Evolutionary conservation across 2,113 vertebrate genomes (phyloP).

Genomic region (Calonectris borealis): DNA sequence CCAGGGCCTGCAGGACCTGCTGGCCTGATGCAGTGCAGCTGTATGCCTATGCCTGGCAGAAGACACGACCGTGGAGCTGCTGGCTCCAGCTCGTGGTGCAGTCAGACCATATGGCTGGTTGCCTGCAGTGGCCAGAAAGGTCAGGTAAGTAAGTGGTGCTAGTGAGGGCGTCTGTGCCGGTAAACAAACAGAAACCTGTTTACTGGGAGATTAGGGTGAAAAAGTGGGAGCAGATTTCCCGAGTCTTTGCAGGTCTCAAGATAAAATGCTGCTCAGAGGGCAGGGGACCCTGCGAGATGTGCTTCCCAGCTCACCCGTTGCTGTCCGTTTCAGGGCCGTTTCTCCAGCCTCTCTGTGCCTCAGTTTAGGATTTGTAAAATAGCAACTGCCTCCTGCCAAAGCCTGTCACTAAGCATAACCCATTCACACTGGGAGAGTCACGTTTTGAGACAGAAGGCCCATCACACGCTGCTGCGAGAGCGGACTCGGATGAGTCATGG

Average conservation of each 20-base stretch:
- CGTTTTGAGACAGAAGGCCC: background rate
- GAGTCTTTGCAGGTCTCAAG: background rate
- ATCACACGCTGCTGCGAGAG: conserved; percentile 2
- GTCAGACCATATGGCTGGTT: fast-evolving
- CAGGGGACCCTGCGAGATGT: background rate
- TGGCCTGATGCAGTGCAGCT: fast-evolving
- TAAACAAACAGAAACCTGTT: background rate
- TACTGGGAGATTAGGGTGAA: background rate
- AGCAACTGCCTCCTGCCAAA: conserved; percentile 12
- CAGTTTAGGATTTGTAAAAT: background rate
- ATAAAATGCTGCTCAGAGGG: background rate
- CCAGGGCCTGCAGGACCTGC: background rate
- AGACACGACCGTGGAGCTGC: fast-evolving
- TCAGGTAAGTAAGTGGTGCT: background rate
- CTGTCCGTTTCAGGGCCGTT: background rate
- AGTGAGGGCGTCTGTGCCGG: background rate
- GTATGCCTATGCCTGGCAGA: background rate
- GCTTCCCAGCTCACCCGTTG: background rate
- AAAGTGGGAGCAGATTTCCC: background rate
- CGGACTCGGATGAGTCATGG: background rate
- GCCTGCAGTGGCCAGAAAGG: background rate
- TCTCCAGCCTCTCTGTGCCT: background rate
- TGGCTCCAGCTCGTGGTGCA: background rate
- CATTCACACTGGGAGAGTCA: background rate
- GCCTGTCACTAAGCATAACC: conserved; percentile 29